Evolutionary conservation across 2,113 vertebrate genomes (phyloP).

Genomic region (Halcyon malimbica): DNA sequence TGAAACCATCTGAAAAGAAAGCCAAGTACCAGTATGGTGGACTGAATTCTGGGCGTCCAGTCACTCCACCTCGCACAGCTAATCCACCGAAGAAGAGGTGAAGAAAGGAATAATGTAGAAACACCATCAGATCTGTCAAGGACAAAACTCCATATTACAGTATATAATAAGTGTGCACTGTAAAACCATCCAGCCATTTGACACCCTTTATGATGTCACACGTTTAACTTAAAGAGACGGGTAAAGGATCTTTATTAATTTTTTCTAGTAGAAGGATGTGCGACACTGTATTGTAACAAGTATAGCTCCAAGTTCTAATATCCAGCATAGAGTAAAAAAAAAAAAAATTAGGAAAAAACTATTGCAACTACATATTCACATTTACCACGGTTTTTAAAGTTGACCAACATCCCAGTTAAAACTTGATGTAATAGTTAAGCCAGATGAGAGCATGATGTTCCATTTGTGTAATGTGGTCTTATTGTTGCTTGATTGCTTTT

Average conservation of each 20-base stretch:
- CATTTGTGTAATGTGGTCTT: conserved; percentile 83
- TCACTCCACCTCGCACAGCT: conserved; percentile 92
- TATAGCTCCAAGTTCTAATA: conserved; percentile 79
- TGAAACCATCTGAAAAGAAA: conserved; percentile 97
- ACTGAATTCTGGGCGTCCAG: conserved; percentile 90
- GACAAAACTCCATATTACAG: conserved; percentile 83
- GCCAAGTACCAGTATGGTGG: conserved; percentile 95
- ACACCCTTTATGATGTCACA: conserved; percentile 86
- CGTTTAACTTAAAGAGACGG: conserved; percentile 86
- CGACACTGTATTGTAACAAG: conserved; percentile 83
- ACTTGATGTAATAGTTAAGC: conserved; percentile 79
- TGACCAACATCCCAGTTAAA: conserved; percentile 81
- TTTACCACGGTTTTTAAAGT: conserved; percentile 78
- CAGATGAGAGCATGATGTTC: conserved; percentile 83
- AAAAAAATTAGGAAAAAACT: conserved; percentile 67
- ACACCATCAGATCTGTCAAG: conserved; percentile 79
- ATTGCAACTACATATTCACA: conserved; percentile 74
- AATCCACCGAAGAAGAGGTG: conserved; percentile 96
- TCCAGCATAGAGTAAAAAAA: conserved; percentile 73
- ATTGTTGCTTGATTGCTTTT: conserved; percentile 82
- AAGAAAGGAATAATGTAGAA: conserved; percentile 78
- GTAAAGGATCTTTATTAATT: conserved; percentile 84
- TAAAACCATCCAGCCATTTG: conserved; percentile 87
- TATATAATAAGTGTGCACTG: conserved; percentile 85
- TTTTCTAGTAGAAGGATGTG: conserved; percentile 84